A percentile compares a stretch with the other conserved stretches of the same genome.
Conservation (phyloP, 2,113 vertebrate species). For the Pterocles gutturalis region DNA sequence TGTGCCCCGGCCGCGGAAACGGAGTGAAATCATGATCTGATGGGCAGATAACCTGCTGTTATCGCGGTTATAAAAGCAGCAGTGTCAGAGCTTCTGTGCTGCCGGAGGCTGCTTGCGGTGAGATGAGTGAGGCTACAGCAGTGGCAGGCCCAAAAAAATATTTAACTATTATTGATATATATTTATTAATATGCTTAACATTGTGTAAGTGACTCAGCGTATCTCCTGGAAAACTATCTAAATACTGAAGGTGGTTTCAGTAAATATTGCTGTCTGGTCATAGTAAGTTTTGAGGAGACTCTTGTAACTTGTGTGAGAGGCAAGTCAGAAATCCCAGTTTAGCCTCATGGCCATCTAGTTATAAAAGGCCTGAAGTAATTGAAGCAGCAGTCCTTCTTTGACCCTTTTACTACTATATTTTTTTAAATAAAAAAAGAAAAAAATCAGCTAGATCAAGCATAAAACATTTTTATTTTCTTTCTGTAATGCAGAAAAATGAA, state of each 20-base stretch:
- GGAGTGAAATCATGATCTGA: too few relatives aligned
- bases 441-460: not conserved
- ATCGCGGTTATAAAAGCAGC: not conserved
- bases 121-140: not conserved
- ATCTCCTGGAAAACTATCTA: not conserved
- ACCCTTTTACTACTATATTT: not conserved
- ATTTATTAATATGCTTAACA: too few relatives aligned
- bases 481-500: not conserved
- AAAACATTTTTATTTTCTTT: not conserved
- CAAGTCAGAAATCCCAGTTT: not conserved
- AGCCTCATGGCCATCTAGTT: not conserved
- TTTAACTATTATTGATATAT: too few relatives aligned
- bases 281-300: not conserved
- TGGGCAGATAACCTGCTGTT: not conserved
- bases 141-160: too few relatives aligned
- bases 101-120: not conserved
- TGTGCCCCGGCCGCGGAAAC: not conserved
- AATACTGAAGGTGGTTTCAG: not conserved
- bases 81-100: not conserved
- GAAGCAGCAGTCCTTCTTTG: not conserved
- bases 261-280: not conserved
- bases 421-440: too few relatives aligned
- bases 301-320: not conserved
- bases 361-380: not conserved
- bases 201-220: not conserved